Percentiles rank a stretch among this genome's conserved stretches.
These are phyloP conservation scores for Lateolabrax maculatus DNA, from an alignment of 2,797 vertebrate genomes.

Conservation along the genomic window DNA sequence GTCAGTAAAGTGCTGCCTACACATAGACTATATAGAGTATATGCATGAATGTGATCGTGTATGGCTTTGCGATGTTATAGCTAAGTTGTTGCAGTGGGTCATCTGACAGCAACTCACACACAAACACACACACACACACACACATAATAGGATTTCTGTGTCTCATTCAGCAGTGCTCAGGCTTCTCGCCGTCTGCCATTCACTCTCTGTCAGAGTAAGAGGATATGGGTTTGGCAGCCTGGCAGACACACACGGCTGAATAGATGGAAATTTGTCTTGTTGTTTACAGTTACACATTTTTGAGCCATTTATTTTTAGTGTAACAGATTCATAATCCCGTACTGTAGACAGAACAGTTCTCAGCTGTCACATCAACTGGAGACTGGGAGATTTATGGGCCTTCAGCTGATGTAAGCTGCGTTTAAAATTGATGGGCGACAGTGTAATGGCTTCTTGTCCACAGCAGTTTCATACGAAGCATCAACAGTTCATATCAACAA, in stretches of 20 bases:
- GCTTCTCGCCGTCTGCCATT: conserved; percentile 45
- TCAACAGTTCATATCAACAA: conserved; percentile 22
- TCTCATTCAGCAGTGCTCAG: conserved; percentile 40
- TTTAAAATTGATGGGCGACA: conserved; percentile 25
- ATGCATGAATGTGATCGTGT: neutral
- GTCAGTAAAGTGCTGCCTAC: too few species aligned
- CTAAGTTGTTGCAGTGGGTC: conserved; percentile 33
- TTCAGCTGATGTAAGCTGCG: conserved; percentile 44
- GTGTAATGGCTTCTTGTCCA: conserved; percentile 22
- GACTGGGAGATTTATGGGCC: neutral
- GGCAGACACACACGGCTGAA: conserved; percentile 25
- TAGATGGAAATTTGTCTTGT: conserved; percentile 39
- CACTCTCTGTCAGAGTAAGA: conserved; percentile 48
- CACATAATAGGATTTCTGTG: conserved; percentile 58
- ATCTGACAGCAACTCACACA: conserved; percentile 31
- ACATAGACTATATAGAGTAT: neutral
- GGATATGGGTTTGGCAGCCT: conserved; percentile 48
- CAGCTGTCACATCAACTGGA: conserved; percentile 40
- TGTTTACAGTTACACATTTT: conserved; percentile 50
- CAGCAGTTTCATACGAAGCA: neutral
- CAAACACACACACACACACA: conserved; percentile 18
- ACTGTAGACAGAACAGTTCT: conserved; percentile 12
- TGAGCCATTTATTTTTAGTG: conserved; percentile 27
- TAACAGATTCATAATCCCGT: conserved; percentile 50
- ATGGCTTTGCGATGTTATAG: neutral